Evolutionary conservation across 2,113 vertebrate genomes (phyloP).

Genomic region (Gobio gobio): DNA sequence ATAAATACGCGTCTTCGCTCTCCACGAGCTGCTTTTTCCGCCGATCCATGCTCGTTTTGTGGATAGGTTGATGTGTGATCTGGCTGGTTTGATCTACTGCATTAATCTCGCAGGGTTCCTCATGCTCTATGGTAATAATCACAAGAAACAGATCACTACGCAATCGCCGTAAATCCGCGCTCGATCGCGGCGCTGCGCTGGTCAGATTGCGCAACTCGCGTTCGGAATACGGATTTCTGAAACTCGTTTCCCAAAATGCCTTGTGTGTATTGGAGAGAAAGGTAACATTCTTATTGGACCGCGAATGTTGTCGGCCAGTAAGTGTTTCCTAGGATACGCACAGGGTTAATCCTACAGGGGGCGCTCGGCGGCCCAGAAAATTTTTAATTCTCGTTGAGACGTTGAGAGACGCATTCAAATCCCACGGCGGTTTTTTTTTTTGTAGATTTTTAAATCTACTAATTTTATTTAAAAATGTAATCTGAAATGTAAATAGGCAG

Average conservation of each 20-base stretch:
- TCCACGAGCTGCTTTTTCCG: constrained; percentile 4
- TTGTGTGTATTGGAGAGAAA: constrained; percentile 34
- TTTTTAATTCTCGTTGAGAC: too few species aligned
- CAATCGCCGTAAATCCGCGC: constrained; percentile 40
- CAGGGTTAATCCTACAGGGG: not conserved
- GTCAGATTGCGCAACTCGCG: constrained; percentile 31
- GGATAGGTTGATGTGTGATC: not conserved
- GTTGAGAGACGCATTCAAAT: not conserved
- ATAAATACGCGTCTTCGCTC: not conserved
- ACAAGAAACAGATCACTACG: constrained; percentile 63
- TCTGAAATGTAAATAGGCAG: not conserved
- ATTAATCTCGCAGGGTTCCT: constrained; percentile 67
- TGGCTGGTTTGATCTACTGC: constrained; percentile 22
- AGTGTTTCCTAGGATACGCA: not conserved
- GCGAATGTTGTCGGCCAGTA: not conserved
- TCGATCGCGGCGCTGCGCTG: too few species aligned
- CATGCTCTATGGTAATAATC: constrained; percentile 71
- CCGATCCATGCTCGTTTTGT: constrained; percentile 15
- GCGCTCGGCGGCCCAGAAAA: not conserved
- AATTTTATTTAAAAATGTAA: not conserved
- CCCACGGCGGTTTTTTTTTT: not conserved
- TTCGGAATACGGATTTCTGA: constrained; percentile 64
- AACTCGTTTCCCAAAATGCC: constrained; percentile 69
- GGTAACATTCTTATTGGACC: constrained; percentile 9
- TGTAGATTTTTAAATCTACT: not conserved